Percentiles rank a stretch among this genome's conserved stretches.
These are phyloP conservation scores for Charadrius vociferus DNA, from an alignment of 2,113 vertebrate genomes.

Conservation along the genomic window DNA sequence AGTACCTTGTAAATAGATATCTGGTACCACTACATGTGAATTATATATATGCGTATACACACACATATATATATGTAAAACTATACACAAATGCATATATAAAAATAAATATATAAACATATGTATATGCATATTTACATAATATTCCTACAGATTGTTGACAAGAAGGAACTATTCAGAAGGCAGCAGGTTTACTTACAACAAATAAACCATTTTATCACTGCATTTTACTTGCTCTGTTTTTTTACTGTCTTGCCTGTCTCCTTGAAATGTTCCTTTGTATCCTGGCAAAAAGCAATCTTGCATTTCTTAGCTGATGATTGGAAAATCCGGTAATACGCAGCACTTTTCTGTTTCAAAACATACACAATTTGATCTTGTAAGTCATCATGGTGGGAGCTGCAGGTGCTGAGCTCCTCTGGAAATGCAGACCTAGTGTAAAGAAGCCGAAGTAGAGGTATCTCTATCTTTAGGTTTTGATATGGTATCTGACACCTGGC, in stretches of 20 bases:
- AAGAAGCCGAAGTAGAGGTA: neutral
- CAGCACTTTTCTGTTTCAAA: neutral
- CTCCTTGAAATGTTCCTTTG: neutral
- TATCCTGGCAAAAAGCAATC: neutral
- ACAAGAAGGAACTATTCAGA: neutral
- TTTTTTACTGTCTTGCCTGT: neutral
- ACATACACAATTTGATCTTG: neutral
- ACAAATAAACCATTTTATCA: neutral
- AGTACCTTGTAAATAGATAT: neutral
- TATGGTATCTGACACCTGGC: neutral
- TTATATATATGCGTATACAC: neutral
- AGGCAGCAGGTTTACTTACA: neutral
- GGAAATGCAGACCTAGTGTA: neutral
- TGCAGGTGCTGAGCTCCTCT: neutral
- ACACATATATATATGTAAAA: neutral
- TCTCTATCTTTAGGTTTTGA: neutral
- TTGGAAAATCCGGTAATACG: neutral
- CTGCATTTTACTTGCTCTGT: neutral
- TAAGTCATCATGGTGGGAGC: neutral
- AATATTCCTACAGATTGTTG: neutral
- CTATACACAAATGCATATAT: neutral
- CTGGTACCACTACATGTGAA: neutral
- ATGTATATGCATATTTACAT: neutral
- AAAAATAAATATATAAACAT: neutral
- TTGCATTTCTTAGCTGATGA: neutral